Base-by-base conservation (phyloP, 2,888 invertebrate genomes). In the Rhabditophanes sp. region DNA sequence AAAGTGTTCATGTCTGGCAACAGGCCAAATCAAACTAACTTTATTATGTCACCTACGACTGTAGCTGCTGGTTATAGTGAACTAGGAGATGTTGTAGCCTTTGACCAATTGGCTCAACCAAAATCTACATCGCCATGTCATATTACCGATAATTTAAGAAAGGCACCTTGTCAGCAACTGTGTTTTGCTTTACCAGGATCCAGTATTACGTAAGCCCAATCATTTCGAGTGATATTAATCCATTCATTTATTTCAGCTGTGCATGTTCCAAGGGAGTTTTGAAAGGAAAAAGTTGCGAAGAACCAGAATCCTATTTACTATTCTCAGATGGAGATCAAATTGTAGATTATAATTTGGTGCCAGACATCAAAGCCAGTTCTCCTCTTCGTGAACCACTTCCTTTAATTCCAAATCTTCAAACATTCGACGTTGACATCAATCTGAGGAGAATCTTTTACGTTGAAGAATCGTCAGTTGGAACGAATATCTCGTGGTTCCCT, bases 281-380 rank as follows among this genome's bases (percentile, higher is more conserved):
- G 7, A 63, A 65, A 39, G 62, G 64, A 23, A 53, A 64, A 37
- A 59, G 56, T 6, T 71, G 70, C 48, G 56, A 63, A 45, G 76
- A 75, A 3, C 78, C 82, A 0, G 76, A 80, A 31, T 88, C 90
- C 61, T 96, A 80, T 64, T 66, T 96, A 11, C 79, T 93, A 1
- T 88, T 87, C 64, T 80, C 85, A 0, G 90, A 90, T 0, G 75
- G 88, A 40, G 85, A 84, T 0, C 87, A 88, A 70, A 81, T 96
- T 32, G 74, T 85, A 21, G 80, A 82, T 1, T 78, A 88, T n/a
- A 79, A 80, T 53, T 68, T 96, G 18, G 82, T 87, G 65, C 82
- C 52, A 3, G 48, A 49, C 30, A 40, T 50, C 23, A 47, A 45
- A 30, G 25, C 39, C 3, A 36, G 42, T 5, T 33, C 33, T 6